Base-by-base conservation (phyloP, 2,113 vertebrate genomes). In the Indicator indicator region DNA sequence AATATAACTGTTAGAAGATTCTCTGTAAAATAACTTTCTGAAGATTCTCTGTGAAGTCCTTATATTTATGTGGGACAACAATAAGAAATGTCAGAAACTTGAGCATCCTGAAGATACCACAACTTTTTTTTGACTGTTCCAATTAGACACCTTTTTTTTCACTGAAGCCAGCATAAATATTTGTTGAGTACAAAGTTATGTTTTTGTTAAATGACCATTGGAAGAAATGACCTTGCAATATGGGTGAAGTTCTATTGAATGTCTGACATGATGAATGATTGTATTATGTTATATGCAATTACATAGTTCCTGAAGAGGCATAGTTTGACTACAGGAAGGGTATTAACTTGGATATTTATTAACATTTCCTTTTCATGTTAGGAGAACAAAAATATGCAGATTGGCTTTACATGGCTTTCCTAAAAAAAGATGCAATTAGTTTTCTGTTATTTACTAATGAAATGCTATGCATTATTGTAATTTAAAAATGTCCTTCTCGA, bases 201-300 rank as follows among this genome's bases (percentile, higher is more conserved):
- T 4, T 54, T 70, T 81, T 86, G 63, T 74, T 12, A 33, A 71
- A 48, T 88, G 64, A 60, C 32, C 16, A 27, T 10, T 88, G 60
- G 85, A 95, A 96, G 42, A 79, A 86, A 91, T 81, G 86, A 71
- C 80, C 80, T 74, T 74, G 58, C 81, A 69, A 58, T 93, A 27
- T 6, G 33, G 38, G 44, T 74, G 73, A 95, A 95, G 48, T 71
- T 86, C 38, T 33, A 74, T 7, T 92, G 65, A 78, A 81, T 81
- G 55, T 46, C 64, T 91, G 23, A 60, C 33, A 60, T 92, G 79
- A 93, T 94, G 92, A 88, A 90, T 93, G 69, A 70, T 67, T 72
- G 77, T 89, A 71, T 63, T 93, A 28, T 86, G 60, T 77, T 88
- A 52, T 68, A 83, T 96, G 69, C 12, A 15, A 93, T 91, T 91